Percentiles rank a stretch among this genome's conserved stretches.
These are phyloP conservation scores for Parotocinclus haroldoi DNA, from an alignment of 2,797 vertebrate genomes.

Conservation along the genomic window DNA sequence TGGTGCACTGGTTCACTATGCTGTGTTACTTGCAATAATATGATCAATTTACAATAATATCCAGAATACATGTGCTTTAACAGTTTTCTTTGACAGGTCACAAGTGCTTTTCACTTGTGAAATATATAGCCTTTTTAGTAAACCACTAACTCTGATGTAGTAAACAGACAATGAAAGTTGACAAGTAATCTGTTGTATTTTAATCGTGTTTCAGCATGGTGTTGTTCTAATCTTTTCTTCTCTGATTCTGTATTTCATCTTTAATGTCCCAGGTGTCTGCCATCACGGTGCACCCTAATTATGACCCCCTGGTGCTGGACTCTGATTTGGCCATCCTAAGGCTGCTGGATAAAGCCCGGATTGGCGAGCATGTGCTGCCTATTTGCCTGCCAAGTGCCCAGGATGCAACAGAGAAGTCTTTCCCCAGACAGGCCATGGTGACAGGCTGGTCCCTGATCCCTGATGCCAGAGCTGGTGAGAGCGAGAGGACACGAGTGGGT, in stretches of 20 bases:
- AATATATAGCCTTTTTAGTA: too few species aligned
- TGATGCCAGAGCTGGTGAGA: slow-evolving; percentile 63
- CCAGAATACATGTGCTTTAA: too few species aligned
- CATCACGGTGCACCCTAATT: slow-evolving; percentile 85
- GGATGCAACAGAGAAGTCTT: slow-evolving; percentile 56
- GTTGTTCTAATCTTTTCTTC: too few species aligned
- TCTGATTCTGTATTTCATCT: background rate
- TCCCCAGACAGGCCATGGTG: slow-evolving; percentile 66
- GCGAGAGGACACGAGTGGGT: slow-evolving; percentile 80
- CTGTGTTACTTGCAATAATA: too few species aligned
- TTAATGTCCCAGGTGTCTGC: slow-evolving; percentile 79
- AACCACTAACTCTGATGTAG: too few species aligned
- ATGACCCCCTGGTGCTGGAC: slow-evolving; percentile 90
- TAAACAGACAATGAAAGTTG: too few species aligned
- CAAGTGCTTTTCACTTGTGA: too few species aligned
- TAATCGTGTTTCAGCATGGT: too few species aligned
- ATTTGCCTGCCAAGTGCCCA: slow-evolving; percentile 80
- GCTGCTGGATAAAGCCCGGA: slow-evolving; percentile 89
- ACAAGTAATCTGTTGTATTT: too few species aligned
- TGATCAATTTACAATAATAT: too few species aligned
- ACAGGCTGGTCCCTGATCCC: slow-evolving; percentile 87
- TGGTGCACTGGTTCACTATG: too few species aligned
- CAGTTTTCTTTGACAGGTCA: too few species aligned
- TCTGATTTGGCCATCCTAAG: slow-evolving; percentile 88
- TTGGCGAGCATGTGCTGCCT: slow-evolving; percentile 84